Evolutionary conservation across 2,113 vertebrate species (phyloP), one percentile per base, ranked within the genome.

Genomic region (Prolemur simus): DNA sequence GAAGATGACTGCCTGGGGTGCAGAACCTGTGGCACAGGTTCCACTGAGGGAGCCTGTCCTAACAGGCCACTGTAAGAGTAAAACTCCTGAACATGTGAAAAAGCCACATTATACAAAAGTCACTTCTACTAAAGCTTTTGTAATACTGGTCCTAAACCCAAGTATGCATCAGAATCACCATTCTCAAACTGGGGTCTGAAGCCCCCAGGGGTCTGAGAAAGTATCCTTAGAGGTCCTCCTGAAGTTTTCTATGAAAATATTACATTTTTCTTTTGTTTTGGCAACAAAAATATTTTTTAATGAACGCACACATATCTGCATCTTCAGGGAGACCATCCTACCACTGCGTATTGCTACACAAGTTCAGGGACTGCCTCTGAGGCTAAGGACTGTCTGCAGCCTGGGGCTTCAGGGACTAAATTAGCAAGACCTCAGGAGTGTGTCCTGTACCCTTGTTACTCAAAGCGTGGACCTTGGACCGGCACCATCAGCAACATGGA

Each of bases 401-500:
- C 49, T 7, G 8, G 37, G 45, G 47, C 87, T 37, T 69, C 37
- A 5, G 89, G 14, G 49, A 63, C 47, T 15, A 6, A 81, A 45
- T 25, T 5, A 32, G 56, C 14, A 9, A 21, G 85, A 81, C 1
- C 34, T 39, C 34, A 17, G 34, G 29, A 66, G 15, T 10, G 6
- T 25, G 4, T 47, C 47, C 80, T n/a, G 74, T 7, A 76, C 42
- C 39, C 42, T 20, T 23, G 15, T 14, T 47, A 39, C 52, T 85
- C 58, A 37, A 21, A 63, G 39, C 20, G 17, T 0, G 17, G 20
- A 34, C 58, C 23, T 47, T 42, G 39, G 60, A 49, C 13, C 37
- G n/a, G 47, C 18, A 64, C 58, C 5, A 1, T 1, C 0, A 17
- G 85, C 58, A 23, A 2, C 42, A 52, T 14, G 29, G 25, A 49